Base-by-base conservation (phyloP, 2,888 invertebrate genomes). In the Aspidapion aeneum region DNA sequence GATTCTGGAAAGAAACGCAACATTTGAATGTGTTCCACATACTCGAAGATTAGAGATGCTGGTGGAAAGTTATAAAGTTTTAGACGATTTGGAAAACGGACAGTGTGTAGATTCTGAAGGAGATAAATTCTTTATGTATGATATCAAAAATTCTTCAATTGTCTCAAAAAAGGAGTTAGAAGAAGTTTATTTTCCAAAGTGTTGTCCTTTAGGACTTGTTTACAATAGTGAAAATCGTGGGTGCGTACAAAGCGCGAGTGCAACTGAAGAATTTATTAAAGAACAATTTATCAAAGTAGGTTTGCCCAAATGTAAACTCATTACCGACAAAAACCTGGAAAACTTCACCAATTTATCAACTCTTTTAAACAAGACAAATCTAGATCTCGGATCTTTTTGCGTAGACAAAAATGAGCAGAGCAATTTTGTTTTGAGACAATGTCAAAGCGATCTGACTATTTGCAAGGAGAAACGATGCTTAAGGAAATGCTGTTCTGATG, bases 401-500 rank as follows among this genome's bases (percentile, higher is more conserved):
- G 12, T 73, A 21, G 76, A 74, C 57, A 62, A 61, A 60, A 70
- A 69, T 50, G 64, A 63, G 21, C 61, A 66, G 5, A 62, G 63
- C 3, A 35, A 65, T 12, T 67, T 66, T 51, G 64, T 74, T 9
- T 63, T 73, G 19, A 71, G 76, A 60, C 60, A 70, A 51, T 77
- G 76, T 60, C 65, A 66, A 18, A 64, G 70, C 3, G 65, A 72
- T 57, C 65, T 61, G 17, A 63, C 70, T 17, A 54, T 75, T 57
- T 76, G 76, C 57, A 64, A 70, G 2, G 48, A 62, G 3, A 71
- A 69, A 18, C 69, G 70, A 63, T 83, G 84, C 68, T 66, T 85
- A 2, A 81, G 79, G 61, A 85, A 85, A 72, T 86, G 85, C 69
- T 86, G 85, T 70, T 82, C 83, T 1, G 77, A 83, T 21, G 85